Evolutionary conservation across 2,113 vertebrate species (phyloP).

Genomic region (Ceyx cyanopectus): DNA sequence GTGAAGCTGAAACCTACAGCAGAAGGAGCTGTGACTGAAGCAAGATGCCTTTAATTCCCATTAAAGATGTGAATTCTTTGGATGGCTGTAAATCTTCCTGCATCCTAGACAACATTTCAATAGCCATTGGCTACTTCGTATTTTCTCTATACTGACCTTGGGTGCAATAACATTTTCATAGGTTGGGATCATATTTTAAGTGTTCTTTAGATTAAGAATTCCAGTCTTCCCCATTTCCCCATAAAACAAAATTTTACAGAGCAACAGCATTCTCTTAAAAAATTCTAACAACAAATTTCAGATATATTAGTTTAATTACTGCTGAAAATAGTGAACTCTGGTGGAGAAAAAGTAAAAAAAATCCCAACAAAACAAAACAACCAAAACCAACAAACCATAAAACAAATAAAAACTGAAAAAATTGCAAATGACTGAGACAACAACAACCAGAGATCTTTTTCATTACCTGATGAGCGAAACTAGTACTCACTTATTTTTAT

Average conservation of each 20-base stretch:
- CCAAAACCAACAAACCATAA: too few relatives aligned
- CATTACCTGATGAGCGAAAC: neutral
- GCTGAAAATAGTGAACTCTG: neutral
- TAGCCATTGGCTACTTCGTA: neutral
- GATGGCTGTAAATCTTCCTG: neutral
- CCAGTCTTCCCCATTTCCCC: neutral
- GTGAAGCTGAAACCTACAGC: neutral
- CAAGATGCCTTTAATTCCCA: neutral
- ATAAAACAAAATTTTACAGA: neutral
- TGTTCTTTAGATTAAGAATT: neutral
- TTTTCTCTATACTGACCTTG: neutral
- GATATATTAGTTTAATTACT: neutral
- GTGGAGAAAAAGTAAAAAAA: neutral
- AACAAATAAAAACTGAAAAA: neutral
- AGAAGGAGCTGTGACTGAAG: neutral
- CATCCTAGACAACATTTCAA: neutral
- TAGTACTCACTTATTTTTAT: neutral
- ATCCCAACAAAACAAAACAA: too few relatives aligned
- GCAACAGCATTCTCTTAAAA: neutral
- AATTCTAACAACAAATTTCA: neutral
- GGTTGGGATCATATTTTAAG: neutral
- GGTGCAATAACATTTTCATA: neutral
- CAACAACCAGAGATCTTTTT: neutral
- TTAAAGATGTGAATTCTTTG: neutral
- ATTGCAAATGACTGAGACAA: rapidly evolving